Percentiles rank a stretch among this genome's conserved stretches.
phyloP scores from a whole-genome alignment of 2,113 vertebrate genomes.

The Dryoscopus gambensis region DNA sequence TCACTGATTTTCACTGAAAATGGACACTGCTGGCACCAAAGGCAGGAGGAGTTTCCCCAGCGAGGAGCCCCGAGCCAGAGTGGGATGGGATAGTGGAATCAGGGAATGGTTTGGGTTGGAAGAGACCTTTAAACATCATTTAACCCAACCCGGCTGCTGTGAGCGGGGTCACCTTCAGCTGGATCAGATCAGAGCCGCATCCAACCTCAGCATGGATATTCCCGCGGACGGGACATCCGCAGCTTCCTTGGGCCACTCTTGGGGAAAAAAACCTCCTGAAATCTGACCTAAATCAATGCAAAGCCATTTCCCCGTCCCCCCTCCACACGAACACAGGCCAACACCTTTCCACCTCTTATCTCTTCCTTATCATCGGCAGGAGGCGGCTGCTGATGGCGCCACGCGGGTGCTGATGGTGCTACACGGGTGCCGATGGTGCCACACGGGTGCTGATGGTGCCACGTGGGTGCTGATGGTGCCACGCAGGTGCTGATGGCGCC shows the following conservation, averaged over 20 bases:
- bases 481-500: rapidly evolving
- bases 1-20: too few relatives aligned
- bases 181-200: background rate
- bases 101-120: background rate
- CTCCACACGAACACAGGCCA: rapidly evolving
- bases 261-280: background rate
- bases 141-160: background rate
- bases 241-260: background rate
- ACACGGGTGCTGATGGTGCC: rapidly evolving
- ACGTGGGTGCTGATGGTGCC: rapidly evolving
- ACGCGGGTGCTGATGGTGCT: background rate
- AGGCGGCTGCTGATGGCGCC: too few relatives aligned
- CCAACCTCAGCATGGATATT: background rate
- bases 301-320: background rate
- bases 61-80: rapidly evolving
- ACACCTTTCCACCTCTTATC: rapidly evolving
- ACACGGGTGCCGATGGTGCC: rapidly evolving
- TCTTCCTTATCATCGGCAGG: background rate
- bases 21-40: rapidly evolving
- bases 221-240: background rate
- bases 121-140: background rate
- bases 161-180: background rate
- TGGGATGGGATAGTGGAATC: background rate
- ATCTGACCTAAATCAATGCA: rapidly evolving
- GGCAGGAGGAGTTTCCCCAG: background rate